These are phyloP conservation scores for Troglohyphantes excavatus DNA, from an alignment of 2,888 invertebrate species.

Conservation along the genomic window DNA sequence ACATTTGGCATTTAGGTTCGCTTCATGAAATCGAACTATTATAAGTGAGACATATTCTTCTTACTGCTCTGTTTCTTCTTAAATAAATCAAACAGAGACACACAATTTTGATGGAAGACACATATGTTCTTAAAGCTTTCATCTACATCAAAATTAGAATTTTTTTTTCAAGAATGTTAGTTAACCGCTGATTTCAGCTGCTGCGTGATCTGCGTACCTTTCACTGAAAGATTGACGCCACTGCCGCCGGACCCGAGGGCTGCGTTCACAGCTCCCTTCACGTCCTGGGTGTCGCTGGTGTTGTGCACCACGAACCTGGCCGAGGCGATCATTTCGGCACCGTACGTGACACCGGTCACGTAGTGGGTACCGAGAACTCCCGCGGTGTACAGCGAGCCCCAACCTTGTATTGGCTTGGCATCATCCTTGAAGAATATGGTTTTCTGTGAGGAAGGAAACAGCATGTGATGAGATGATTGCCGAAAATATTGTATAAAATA, in stretches of 20 bases:
- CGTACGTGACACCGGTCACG: conserved; percentile 42
- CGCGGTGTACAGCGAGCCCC: neutral
- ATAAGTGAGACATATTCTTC: too few relatives aligned
- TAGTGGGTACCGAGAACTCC: conserved; percentile 46
- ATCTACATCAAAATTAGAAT: too few relatives aligned
- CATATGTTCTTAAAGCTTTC: too few relatives aligned
- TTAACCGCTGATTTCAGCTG: too few relatives aligned
- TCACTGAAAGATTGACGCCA: neutral
- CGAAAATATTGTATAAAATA: too few relatives aligned
- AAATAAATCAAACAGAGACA: too few relatives aligned
- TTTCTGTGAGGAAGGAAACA: neutral
- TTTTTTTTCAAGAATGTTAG: too few relatives aligned
- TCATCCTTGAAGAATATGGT: conserved; percentile 11
- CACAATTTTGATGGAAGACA: too few relatives aligned
- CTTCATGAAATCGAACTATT: too few relatives aligned
- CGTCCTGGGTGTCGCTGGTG: neutral
- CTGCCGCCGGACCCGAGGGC: neutral
- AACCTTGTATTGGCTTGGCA: conserved; percentile 28
- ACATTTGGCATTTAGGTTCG: too few relatives aligned
- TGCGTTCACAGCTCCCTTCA: conserved; percentile 7
- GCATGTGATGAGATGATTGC: neutral
- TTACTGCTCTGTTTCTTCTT: too few relatives aligned
- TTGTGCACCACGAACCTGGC: conserved; percentile 23
- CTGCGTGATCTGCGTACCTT: too few relatives aligned
- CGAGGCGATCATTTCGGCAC: conserved; percentile 40